Percentiles rank a stretch among this genome's conserved stretches.
Conservation (phyloP, 1,140 invertebrate genomes). For the Lepidurus apus region DNA sequence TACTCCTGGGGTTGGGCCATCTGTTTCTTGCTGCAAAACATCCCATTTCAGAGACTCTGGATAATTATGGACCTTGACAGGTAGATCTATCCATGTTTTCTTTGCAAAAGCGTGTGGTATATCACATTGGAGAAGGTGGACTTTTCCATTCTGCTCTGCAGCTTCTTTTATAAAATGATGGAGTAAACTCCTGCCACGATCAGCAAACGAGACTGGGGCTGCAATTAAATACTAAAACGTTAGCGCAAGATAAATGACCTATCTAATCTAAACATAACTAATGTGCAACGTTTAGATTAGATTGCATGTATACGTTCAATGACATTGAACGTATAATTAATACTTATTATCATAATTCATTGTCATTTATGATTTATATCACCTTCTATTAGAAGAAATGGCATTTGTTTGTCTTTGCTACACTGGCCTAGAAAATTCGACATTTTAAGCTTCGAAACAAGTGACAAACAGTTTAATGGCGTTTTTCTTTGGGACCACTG, state of each 20-base stretch:
- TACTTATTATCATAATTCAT: not conserved
- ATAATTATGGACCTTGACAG: not conserved
- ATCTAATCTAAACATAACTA: too few species aligned
- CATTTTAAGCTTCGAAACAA: not conserved
- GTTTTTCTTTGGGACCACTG: too few species aligned
- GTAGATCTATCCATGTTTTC: not conserved
- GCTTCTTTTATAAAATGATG: constrained; percentile 3
- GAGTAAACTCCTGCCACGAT: not conserved
- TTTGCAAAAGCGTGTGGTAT: not conserved
- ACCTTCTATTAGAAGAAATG: constrained; percentile 11
- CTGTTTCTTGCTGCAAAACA: not conserved
- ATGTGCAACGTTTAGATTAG: too few species aligned
- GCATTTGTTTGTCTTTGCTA: not conserved
- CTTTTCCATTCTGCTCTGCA: not conserved
- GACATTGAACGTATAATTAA: not conserved
- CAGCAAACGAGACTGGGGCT: not conserved
- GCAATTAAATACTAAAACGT: not conserved
- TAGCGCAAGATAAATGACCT: too few species aligned
- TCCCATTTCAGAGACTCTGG: not conserved
- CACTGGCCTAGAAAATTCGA: not conserved
- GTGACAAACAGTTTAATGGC: not conserved
- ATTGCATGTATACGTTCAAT: too few species aligned
- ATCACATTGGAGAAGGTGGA: not conserved
- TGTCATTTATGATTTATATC: not conserved
- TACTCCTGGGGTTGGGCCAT: not conserved